Evolutionary conservation across 2,888 invertebrate genomes (phyloP).

Genomic region (Melipona bicolor): DNA sequence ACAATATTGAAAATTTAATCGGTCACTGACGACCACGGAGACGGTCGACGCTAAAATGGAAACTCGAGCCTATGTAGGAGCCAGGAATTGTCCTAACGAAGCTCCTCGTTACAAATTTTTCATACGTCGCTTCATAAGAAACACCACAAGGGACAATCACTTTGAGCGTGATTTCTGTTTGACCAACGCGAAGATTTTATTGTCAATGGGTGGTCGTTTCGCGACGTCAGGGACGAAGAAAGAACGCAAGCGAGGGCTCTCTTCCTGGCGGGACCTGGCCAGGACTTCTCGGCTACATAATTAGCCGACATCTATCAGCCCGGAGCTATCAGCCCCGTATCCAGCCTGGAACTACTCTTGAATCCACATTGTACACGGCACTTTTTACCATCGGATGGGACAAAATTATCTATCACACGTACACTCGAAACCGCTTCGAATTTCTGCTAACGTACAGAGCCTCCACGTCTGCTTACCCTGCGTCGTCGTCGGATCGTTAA

Average conservation of each 20-base stretch:
- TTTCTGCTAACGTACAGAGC: background rate
- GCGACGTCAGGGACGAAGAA: slow-evolving; percentile 57
- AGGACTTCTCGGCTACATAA: slow-evolving; percentile 83
- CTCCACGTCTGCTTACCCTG: background rate
- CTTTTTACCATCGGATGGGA: slow-evolving; percentile 60
- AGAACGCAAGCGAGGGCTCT: slow-evolving; percentile 75
- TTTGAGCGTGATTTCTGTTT: slow-evolving; percentile 15
- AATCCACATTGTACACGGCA: slow-evolving; percentile 60
- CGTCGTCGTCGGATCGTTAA: background rate
- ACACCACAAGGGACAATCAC: background rate
- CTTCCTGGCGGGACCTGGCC: slow-evolving; percentile 76
- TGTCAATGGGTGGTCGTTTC: slow-evolving; percentile 79
- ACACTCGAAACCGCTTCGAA: slow-evolving; percentile 6
- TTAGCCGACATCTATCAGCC: slow-evolving; percentile 85
- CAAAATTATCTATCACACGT: slow-evolving; percentile 53
- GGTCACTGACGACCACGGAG: too few relatives aligned
- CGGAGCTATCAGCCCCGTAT: slow-evolving; percentile 82
- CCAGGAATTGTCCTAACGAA: background rate
- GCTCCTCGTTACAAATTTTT: background rate
- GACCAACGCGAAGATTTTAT: slow-evolving; percentile 60
- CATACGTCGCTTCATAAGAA: background rate
- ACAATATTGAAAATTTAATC: too few relatives aligned
- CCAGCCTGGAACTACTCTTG: slow-evolving; percentile 78
- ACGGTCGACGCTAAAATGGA: background rate
- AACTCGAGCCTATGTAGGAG: background rate